A percentile compares a stretch with the other conserved stretches of the same genome.
These are phyloP conservation scores for Myotis davidii DNA, from an alignment of 2,113 vertebrate genomes.

Conservation along the genomic window DNA sequence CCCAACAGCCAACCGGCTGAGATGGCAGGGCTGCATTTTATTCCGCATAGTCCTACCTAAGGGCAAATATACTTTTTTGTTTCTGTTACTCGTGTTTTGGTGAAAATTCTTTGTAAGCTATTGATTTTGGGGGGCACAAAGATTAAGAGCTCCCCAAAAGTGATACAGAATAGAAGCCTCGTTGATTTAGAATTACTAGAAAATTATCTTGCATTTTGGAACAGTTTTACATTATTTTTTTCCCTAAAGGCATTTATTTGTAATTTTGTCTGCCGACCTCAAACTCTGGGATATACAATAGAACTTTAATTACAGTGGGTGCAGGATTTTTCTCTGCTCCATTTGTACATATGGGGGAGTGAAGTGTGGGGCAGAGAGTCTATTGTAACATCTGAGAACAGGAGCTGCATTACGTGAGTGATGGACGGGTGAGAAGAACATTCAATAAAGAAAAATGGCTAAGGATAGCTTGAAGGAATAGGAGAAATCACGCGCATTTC, in stretches of 20 bases:
- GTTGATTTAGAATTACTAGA: background rate
- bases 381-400: background rate
- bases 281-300: background rate
- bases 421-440: background rate
- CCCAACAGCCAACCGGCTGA: background rate
- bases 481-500: fast-evolving
- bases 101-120: background rate
- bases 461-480: background rate
- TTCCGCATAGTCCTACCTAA: background rate
- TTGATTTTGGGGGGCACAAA: background rate
- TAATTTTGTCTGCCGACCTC: background rate
- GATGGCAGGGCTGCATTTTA: background rate
- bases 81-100: background rate
- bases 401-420: background rate
- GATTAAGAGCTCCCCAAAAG: background rate
- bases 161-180: background rate
- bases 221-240: background rate
- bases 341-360: background rate
- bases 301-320: background rate
- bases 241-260: background rate
- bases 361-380: background rate
- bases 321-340: conserved; percentile 1
- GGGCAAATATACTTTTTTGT: background rate
- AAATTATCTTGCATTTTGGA: background rate
- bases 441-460: background rate